Base-by-base conservation (phyloP, 2,797 vertebrate species). In the Megalops cyprinoides region DNA sequence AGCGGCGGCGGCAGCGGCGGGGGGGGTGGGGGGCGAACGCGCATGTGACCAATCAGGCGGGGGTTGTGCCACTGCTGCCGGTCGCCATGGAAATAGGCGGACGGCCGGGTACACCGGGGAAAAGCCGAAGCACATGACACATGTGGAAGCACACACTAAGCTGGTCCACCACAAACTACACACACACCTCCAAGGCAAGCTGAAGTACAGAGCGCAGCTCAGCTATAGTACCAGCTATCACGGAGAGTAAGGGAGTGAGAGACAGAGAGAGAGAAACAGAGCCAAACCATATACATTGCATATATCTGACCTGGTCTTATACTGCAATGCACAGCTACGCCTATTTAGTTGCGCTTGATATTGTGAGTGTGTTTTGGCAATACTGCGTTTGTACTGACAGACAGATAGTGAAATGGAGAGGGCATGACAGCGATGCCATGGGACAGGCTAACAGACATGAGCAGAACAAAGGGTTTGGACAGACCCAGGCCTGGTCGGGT, bases 321-420 rank as follows among this genome's bases (percentile, higher is more conserved):
- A n/a, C n/a, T n/a, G n/a, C n/a, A n/a, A n/a, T n/a, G n/a, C n/a
- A n/a, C n/a, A n/a, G n/a, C n/a, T n/a, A n/a, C n/a, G n/a, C n/a
- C n/a, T n/a, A n/a, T n/a, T n/a, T n/a, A n/a, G n/a, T n/a, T n/a
- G n/a, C n/a, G n/a, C n/a, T n/a, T n/a, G n/a, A n/a, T n/a, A n/a
- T n/a, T n/a, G 34, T 71, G 77, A 58, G 34, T 56, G 77, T 60
- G 73, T 51, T 42, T 37, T 39, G 81, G 37, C 39, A 74, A 82
- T 79, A 82, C 77, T 84, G 79, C 51, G 77, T 77, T 74, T 79
- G 23, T n/a, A n/a, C n/a, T 79, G 81, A 83, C 82, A 53, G 77
- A 89, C 85, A 90, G 91, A 86, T 18, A 81, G 84, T 83, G 74
- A 83, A 74, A 74, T 9, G 14, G 60, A 88, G 84, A 84, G 77